Percentiles rank a stretch among this genome's conserved stretches.
phyloP scores from a whole-genome alignment of 2,888 invertebrate species.

The Cheilosia grossa region DNA sequence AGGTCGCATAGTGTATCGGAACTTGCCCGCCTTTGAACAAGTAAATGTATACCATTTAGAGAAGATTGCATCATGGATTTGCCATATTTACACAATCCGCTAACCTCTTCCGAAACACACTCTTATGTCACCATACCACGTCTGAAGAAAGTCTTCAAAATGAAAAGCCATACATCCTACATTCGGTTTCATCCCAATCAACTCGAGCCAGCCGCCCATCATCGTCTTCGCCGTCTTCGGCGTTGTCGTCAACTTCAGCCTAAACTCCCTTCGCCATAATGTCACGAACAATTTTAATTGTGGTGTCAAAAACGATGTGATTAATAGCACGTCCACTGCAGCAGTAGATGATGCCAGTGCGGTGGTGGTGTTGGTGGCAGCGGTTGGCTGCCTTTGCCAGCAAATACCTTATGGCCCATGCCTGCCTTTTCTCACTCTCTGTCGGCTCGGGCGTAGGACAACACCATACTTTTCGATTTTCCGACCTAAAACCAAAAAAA shows the following conservation, averaged over 20 bases:
- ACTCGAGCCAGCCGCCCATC: constrained; percentile 45
- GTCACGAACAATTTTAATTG: constrained; percentile 74
- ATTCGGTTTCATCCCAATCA: constrained; percentile 1
- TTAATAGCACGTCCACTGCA: constrained; percentile 72
- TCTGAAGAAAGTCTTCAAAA: neutral
- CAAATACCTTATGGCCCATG: constrained; percentile 70
- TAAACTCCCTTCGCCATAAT: constrained; percentile 56
- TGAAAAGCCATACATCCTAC: neutral
- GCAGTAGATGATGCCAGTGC: constrained; percentile 20
- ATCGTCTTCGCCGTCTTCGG: constrained; percentile 32
- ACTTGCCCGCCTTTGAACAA: no score
- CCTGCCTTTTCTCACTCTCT: constrained; percentile 57
- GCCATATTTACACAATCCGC: neutral
- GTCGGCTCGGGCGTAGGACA: constrained; percentile 16
- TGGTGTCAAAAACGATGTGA: constrained; percentile 72
- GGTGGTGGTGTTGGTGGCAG: constrained; percentile 40
- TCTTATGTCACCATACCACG: neutral
- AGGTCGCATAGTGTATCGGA: no score
- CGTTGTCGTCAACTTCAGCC: constrained; percentile 38
- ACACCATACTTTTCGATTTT: constrained; percentile 30
- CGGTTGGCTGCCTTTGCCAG: constrained; percentile 51
- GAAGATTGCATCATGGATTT: no score
- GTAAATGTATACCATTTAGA: no score
- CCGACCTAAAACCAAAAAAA: constrained; percentile 17
- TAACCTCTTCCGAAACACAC: neutral